Evolutionary conservation across 2,113 vertebrate genomes (phyloP).

Genomic region (Pituophis catenifer): DNA sequence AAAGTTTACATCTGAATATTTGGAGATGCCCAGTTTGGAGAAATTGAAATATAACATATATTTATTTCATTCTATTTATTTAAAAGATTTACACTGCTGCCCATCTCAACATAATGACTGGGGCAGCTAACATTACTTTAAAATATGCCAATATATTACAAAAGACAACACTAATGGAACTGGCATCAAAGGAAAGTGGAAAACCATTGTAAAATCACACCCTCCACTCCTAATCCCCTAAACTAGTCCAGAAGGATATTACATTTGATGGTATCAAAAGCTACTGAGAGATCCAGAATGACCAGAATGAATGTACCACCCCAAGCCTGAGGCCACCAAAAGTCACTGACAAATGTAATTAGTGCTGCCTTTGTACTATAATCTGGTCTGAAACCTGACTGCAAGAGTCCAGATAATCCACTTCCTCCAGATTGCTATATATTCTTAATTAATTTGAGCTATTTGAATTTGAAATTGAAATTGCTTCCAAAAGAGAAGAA

Average conservation of each 20-base stretch:
- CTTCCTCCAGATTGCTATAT: background rate
- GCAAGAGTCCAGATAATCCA: background rate
- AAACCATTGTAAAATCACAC: too few relatives aligned
- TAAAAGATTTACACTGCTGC: too few relatives aligned
- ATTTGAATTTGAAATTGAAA: background rate
- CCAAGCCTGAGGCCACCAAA: background rate
- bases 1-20: background rate
- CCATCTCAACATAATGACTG: too few relatives aligned
- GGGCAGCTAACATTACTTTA: too few relatives aligned
- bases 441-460: background rate
- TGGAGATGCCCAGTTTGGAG: background rate
- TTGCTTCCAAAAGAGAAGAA: background rate
- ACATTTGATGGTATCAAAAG: too few relatives aligned
- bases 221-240: too few relatives aligned
- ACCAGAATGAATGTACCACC: background rate
- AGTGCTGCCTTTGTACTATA: background rate
- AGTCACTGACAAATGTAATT: background rate
- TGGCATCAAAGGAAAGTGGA: too few relatives aligned
- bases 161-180: too few relatives aligned
- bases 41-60: background rate
- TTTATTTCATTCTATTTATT: too few relatives aligned
- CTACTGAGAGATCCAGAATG: too few relatives aligned
- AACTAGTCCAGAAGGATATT: too few relatives aligned
- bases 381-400: background rate
- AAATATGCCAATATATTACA: too few relatives aligned